Evolutionary conservation across 2,113 vertebrate genomes (phyloP).

Genomic region (Hystrix brachyura): DNA sequence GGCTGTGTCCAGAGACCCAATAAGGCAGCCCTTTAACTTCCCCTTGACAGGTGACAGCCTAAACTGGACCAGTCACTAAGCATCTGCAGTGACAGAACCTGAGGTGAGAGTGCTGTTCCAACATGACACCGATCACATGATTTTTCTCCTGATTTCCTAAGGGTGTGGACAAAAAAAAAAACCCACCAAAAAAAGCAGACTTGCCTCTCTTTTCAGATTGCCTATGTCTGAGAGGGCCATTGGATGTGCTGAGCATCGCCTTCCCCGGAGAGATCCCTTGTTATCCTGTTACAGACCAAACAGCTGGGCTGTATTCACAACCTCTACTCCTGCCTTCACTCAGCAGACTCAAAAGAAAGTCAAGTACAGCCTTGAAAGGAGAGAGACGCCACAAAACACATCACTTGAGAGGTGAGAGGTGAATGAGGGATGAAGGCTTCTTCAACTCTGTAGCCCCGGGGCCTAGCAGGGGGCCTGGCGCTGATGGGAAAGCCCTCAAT

Average conservation of each 20-base stretch:
- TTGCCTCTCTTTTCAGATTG: conserved; percentile 55
- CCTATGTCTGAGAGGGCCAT: not conserved
- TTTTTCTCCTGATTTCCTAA: conserved; percentile 70
- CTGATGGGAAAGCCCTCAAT: not conserved
- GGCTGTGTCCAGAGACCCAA: not conserved
- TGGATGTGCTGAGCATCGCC: conserved; percentile 14
- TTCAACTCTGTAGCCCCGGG: not conserved
- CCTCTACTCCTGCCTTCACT: not conserved
- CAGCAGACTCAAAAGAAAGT: conserved; percentile 51
- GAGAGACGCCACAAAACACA: conserved; percentile 58
- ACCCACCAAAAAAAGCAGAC: not conserved
- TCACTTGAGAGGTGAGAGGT: conserved; percentile 13
- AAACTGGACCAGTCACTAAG: not conserved
- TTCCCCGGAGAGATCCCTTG: not conserved
- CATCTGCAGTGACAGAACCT: conserved; percentile 26
- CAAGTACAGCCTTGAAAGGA: not conserved
- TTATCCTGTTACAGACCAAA: not conserved
- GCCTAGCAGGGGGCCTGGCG: conserved; percentile 3
- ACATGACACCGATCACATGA: conserved; percentile 35
- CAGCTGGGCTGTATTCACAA: conserved; percentile 44
- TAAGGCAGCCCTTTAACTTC: not conserved
- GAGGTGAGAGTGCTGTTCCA: conserved; percentile 68
- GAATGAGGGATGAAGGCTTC: not conserved
- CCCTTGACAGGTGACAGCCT: not conserved
- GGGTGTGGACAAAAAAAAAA: not conserved